These are phyloP conservation scores for Miichthys miiuy DNA, from an alignment of 2,797 vertebrate genomes.

Conservation along the genomic window DNA sequence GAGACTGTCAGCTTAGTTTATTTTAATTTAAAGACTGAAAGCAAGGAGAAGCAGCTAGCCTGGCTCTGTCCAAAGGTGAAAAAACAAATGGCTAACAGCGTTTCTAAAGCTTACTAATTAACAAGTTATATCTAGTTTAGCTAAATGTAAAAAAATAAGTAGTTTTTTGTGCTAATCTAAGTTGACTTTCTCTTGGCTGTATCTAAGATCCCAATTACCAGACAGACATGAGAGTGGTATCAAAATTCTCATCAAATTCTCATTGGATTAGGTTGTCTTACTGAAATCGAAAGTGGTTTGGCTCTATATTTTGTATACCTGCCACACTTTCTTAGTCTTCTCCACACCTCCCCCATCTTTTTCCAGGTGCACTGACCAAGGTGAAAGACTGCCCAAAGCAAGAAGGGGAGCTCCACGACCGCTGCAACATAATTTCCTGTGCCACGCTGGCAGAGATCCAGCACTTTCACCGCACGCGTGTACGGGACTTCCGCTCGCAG, in stretches of 20 bases:
- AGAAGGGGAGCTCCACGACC: constrained; percentile 92
- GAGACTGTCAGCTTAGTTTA: not conserved
- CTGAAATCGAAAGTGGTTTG: not conserved
- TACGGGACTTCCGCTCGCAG: constrained; percentile 95
- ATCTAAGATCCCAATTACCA: not conserved
- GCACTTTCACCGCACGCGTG: constrained; percentile 96
- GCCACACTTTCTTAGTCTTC: not conserved
- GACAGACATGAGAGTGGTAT: not conserved
- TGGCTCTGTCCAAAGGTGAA: not conserved
- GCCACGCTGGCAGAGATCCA: constrained; percentile 98
- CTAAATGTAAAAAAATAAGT: no score
- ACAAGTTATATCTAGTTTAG: not conserved
- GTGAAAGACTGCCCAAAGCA: constrained; percentile 96
- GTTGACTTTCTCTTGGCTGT: not conserved
- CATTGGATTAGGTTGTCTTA: not conserved
- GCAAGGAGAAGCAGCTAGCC: not conserved
- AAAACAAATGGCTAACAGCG: not conserved
- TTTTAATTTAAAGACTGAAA: not conserved
- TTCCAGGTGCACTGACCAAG: constrained; percentile 95
- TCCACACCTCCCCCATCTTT: constrained; percentile 31
- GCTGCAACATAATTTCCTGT: constrained; percentile 98
- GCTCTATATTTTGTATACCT: not conserved
- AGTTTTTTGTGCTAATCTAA: not conserved
- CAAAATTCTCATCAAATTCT: not conserved
- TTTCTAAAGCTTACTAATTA: not conserved